These are phyloP conservation scores for Hyposoter didymator DNA, from an alignment of 2,888 invertebrate genomes.

Conservation along the genomic window DNA sequence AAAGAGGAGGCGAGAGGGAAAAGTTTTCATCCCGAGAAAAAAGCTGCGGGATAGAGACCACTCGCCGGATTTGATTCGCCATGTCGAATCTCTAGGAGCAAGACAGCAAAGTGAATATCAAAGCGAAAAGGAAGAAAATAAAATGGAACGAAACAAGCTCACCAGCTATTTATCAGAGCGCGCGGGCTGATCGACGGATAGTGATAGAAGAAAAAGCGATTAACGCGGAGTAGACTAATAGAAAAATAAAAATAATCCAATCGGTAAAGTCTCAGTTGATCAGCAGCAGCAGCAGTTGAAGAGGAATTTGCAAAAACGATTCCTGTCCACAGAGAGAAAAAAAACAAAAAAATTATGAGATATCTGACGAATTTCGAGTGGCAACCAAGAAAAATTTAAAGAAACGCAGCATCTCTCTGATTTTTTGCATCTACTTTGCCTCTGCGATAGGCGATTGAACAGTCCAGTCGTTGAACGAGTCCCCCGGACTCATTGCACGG, in stretches of 20 bases:
- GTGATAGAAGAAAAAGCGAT: neutral
- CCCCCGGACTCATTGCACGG: conserved; percentile 50
- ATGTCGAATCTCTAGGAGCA: conserved; percentile 23
- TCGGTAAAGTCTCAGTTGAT: conserved; percentile 17
- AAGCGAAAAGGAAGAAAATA: conserved; percentile 4
- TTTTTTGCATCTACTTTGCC: conserved; percentile 53
- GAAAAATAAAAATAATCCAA: neutral
- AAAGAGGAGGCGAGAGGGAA: neutral
- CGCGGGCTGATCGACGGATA: neutral
- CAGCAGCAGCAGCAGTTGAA: neutral
- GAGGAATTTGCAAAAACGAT: conserved; percentile 27
- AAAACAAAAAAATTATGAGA: no score
- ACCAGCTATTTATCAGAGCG: conserved; percentile 19
- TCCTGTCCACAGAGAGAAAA: neutral
- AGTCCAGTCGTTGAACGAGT: conserved; percentile 63
- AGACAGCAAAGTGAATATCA: conserved; percentile 10
- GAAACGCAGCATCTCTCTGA: conserved; percentile 34
- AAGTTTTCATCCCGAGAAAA: conserved; percentile 27
- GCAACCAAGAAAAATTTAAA: conserved; percentile 20
- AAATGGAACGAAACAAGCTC: neutral
- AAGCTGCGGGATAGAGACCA: neutral
- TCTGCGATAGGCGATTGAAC: conserved; percentile 52
- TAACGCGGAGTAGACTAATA: neutral
- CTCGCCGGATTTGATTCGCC: conserved; percentile 14
- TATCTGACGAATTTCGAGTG: conserved; percentile 18